These are phyloP conservation scores for Eumacrocentrus americanus DNA, from an alignment of 2,888 invertebrate genomes.

Conservation along the genomic window DNA sequence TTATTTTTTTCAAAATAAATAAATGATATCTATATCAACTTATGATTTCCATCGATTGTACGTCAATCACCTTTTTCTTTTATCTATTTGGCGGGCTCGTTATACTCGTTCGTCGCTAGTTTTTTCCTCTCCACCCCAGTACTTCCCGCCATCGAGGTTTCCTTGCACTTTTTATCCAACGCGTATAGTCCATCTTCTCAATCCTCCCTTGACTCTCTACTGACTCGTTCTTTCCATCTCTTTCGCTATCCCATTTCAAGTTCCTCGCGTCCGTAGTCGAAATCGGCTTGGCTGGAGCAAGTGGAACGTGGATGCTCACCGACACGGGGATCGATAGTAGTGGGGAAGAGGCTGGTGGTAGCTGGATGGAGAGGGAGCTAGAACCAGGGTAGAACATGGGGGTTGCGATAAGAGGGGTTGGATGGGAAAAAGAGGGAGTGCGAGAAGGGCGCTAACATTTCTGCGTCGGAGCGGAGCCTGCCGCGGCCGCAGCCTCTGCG, in stretches of 20 bases:
- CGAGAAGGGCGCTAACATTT: slow-evolving; percentile 33
- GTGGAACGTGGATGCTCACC: slow-evolving; percentile 40
- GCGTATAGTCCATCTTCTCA: slow-evolving; percentile 9
- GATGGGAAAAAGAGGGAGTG: slow-evolving; percentile 19
- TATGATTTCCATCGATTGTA: too few species aligned
- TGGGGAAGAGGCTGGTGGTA: slow-evolving; percentile 40
- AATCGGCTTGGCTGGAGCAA: slow-evolving; percentile 35
- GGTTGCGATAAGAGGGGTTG: slow-evolving; percentile 17
- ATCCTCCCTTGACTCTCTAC: slow-evolving; percentile 2
- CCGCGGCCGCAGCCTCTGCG: slow-evolving; percentile 41
- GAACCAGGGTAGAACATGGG: slow-evolving; percentile 31
- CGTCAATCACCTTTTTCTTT: not conserved
- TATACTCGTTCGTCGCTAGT: not conserved
- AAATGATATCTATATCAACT: too few species aligned
- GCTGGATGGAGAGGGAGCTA: slow-evolving; percentile 19
- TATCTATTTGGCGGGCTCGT: not conserved
- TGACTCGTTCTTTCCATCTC: slow-evolving; percentile 13
- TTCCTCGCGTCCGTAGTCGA: slow-evolving; percentile 28
- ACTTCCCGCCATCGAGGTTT: slow-evolving; percentile 1
- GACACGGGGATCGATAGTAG: slow-evolving; percentile 48
- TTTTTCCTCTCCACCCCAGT: slow-evolving; percentile 1
- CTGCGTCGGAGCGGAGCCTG: slow-evolving; percentile 44
- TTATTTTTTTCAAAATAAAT: too few species aligned
- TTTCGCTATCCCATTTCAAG: slow-evolving; percentile 25
- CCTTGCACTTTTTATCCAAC: slow-evolving; percentile 7